Evolutionary conservation across 92 coral and sea anemone genomes (phyloP).

Genomic region (Isaurus tuberculatus): DNA sequence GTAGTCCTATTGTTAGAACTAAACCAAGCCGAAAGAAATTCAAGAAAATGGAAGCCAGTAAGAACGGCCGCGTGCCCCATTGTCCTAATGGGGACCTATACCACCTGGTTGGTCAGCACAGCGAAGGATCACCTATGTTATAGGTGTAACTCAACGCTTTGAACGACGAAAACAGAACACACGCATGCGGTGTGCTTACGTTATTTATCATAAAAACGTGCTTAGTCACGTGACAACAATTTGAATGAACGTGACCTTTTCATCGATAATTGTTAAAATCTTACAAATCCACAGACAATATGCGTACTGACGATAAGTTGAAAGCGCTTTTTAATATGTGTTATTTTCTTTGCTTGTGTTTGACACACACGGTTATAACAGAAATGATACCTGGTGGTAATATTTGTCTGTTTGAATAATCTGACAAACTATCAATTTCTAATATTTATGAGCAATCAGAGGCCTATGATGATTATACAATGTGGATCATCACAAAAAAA

Average conservation of each 20-base stretch:
- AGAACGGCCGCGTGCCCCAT: slow-evolving; percentile 36
- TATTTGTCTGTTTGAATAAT: too few species aligned
- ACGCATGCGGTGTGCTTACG: neutral
- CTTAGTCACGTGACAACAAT: neutral
- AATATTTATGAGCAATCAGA: too few species aligned
- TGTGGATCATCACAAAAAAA: too few species aligned
- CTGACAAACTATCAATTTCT: too few species aligned
- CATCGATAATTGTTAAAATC: too few species aligned
- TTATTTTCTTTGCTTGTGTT: too few species aligned
- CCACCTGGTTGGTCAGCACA: slow-evolving; percentile 77
- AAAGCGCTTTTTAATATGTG: too few species aligned
- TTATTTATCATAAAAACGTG: neutral
- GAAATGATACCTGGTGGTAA: too few species aligned
- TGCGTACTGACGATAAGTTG: too few species aligned
- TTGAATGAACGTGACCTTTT: neutral
- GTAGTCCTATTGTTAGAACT: slow-evolving; percentile 4
- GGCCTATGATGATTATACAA: too few species aligned
- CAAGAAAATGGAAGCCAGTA: neutral
- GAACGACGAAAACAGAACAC: neutral
- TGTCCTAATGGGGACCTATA: slow-evolving; percentile 63
- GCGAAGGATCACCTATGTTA: slow-evolving; percentile 66
- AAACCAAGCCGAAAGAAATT: slow-evolving; percentile 16
- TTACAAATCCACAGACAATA: too few species aligned
- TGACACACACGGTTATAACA: too few species aligned
- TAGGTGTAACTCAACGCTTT: neutral